Base-by-base conservation (phyloP, 2,888 invertebrate genomes). In the Salticus scenicus region DNA sequence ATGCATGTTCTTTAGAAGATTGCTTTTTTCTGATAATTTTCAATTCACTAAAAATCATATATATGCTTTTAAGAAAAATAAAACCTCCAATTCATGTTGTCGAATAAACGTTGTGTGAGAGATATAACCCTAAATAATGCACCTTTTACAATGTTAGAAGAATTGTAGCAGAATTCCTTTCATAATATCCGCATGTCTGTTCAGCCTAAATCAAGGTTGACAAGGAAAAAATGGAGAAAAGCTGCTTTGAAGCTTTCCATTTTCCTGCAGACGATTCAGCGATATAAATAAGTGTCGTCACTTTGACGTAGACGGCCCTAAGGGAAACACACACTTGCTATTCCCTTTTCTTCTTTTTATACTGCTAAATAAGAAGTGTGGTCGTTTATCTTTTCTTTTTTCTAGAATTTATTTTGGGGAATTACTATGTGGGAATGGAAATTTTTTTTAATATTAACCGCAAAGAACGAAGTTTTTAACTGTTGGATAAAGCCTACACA, bases 261-360 rank as follows among this genome's bases (percentile, higher is more conserved):
- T 57, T 57, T 24, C 57, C 17, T 24, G 57, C 57, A 57, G 57
- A 57, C 57, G 57, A 57, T 57, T 24, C 57, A 24, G 24, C 57
- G 57, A 57, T 24, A 57, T 57, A 57, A 57, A 57, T 57, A 57
- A n/a, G 12, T 57, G 57, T 57, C 57, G 57, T 57, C 57, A 57
- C 57, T 57, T 24, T 57, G 20, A 57, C 57, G 57, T 57, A 57
- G 57, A 57, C 20, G 57, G 57, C 57, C 57, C 2, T 57, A 24
- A 24, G 57, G 57, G 47, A 57, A 57, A 57, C 14, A 57, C n/a
- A 47, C 57, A 5, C 57, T 57, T 57, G 57, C 24, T 24, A 57
- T 57, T 20, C 57, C 24, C 20, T 24, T 57, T 57, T 24, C 24
- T 12, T 57, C 24, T 57, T 24, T 20, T 57, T 24, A 7, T 20